Percentiles rank a stretch among this genome's conserved stretches.
phyloP scores from a whole-genome alignment of 2,797 vertebrate genomes.

The Benthosema pterotum region DNA sequence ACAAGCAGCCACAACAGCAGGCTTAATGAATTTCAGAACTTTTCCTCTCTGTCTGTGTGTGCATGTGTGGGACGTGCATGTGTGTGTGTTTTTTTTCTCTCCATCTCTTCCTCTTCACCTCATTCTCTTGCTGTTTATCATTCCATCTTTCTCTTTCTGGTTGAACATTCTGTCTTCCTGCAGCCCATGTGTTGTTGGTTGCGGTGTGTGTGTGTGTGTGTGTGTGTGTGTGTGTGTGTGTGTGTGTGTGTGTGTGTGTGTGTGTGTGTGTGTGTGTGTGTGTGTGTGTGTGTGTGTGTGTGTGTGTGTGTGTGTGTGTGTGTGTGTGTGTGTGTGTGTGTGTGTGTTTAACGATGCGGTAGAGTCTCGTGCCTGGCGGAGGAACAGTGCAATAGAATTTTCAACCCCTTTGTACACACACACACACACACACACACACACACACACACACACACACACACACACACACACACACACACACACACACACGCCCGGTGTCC shows the following conservation, averaged over 20 bases:
- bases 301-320: constrained; percentile 2
- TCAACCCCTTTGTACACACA: background rate
- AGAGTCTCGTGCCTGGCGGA: constrained; percentile 22
- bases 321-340: background rate
- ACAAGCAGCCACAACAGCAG: background rate
- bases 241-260: constrained; percentile 4
- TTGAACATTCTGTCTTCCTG: too few species aligned
- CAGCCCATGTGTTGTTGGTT: constrained; percentile 29
- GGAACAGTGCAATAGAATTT: constrained; percentile 5
- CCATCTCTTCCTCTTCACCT: background rate
- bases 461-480: constrained; percentile 1
- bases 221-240: constrained; percentile 17
- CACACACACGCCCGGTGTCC: constrained; percentile 7
- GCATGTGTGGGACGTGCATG: background rate
- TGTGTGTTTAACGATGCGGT: constrained; percentile 29
- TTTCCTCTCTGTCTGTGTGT: background rate
- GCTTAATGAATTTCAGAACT: background rate
- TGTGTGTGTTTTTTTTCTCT: background rate
- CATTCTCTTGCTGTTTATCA: background rate
- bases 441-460: constrained; percentile 1
- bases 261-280: constrained; percentile 4
- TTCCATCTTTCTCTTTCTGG: background rate
- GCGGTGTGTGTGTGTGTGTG: constrained; percentile 24
- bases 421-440: constrained; percentile 11
- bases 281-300: background rate